Evolutionary conservation across 2,113 vertebrate genomes (phyloP), one percentile per base, ranked within the genome.

Genomic region (Lathamus discolor): DNA sequence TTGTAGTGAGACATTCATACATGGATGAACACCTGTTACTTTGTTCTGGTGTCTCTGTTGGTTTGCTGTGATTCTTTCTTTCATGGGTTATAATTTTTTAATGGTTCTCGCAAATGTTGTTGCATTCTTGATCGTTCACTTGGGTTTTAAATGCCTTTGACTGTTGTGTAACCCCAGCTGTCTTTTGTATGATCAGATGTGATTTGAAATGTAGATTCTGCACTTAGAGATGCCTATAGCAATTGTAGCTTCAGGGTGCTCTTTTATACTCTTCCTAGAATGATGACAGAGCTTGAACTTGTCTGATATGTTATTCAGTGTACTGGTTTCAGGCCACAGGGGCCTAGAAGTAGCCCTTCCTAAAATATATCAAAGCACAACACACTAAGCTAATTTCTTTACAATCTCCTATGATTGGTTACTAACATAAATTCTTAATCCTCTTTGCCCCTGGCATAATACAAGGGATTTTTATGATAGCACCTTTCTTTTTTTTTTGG

Each of bases 1-100:
- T 90, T 70, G 16, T 41, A 17, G 10, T 0, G 0, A 5, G 17
- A 43, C 23, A 20, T 31, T 79, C 18, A 43, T 48, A 12, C 18
- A 31, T 2, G 13, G n/a, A 48, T 61, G 20, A 70, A 54, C 41
- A 77, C 2, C 25, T 75, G 48, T 49, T 55, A 66, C 44, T 83
- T 85, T 33, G 13, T 61, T 75, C 44, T 76, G 17, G 17, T 51
- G 17, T 37, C 25, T 59, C 22, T 24, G 7, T 41, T 54, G 17
- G 8, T 57, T 94, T 82, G 31, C 25, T 79, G 19, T 78, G 4
- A 43, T 75, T 27, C n/a, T 73, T 86, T 76, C 43, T 70, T 77
- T 43, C 19, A 9, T 6, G 23, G 15, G 5, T 43, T 93, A 6
- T 5, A 59, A 35, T 64, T 68, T 95, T 86, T 74, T 3, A 57